phyloP scores from a whole-genome alignment of 2,888 invertebrate species.

The Drosophila antonietae region DNA sequence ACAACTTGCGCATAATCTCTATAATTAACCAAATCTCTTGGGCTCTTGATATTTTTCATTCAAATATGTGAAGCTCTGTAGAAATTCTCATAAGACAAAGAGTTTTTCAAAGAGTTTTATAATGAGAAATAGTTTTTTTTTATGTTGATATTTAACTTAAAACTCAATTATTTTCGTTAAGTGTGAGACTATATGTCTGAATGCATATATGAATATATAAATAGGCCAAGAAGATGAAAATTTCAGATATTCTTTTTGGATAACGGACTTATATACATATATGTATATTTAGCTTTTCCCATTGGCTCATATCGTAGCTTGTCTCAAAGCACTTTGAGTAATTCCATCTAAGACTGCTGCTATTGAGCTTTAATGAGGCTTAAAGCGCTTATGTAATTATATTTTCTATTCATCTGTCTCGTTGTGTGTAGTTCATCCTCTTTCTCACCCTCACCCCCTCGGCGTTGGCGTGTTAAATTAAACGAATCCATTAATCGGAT shows the following conservation, averaged over 20 bases:
- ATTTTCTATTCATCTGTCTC: constrained; percentile 5
- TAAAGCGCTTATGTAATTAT: constrained; percentile 13
- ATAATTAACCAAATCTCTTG: neutral
- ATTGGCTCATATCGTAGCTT: neutral
- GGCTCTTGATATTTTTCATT: neutral
- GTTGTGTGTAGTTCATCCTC: neutral
- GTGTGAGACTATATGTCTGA: too few relatives aligned
- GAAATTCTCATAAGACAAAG: neutral
- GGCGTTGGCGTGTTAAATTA: constrained; percentile 19
- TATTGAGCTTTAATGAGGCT: too few relatives aligned
- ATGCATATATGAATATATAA: too few relatives aligned
- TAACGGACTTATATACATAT: too few relatives aligned
- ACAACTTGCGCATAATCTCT: constrained; percentile 32
- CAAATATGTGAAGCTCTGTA: neutral
- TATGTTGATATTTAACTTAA: neutral
- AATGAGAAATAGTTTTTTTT: neutral
- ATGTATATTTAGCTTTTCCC: too few relatives aligned
- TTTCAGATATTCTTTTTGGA: too few relatives aligned
- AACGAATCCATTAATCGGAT: constrained; percentile 47
- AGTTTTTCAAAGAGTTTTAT: neutral
- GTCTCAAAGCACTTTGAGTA: neutral
- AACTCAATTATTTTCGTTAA: neutral
- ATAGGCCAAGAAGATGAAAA: too few relatives aligned
- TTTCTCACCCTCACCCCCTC: neutral
- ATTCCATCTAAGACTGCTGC: neutral